Conservation (phyloP, 2,797 vertebrate genomes). For the Nyctalus aviator region DNA sequence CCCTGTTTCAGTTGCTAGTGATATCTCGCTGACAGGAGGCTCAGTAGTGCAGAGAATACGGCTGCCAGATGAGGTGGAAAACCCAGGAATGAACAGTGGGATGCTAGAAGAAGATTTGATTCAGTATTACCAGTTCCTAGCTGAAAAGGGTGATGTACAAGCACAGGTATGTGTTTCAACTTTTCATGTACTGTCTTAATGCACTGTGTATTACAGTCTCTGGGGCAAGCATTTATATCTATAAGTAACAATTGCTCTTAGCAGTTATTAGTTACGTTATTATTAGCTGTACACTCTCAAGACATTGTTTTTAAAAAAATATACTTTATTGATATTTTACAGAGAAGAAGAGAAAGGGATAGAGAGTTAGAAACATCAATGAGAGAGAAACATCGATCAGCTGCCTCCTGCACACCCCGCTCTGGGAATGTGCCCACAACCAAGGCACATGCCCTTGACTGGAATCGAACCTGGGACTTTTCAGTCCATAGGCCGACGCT, state of each 20-base stretch:
- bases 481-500: too few relatives aligned
- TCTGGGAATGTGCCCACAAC: too few relatives aligned
- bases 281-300: not conserved
- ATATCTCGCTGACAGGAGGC: constrained; percentile 97
- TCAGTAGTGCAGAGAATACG: constrained; percentile 97
- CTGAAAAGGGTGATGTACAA: constrained; percentile 98
- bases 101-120: constrained; percentile 99
- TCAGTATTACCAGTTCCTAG: constrained; percentile 99
- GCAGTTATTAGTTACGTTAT: not conserved
- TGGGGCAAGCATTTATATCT: not conserved
- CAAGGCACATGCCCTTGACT: too few relatives aligned
- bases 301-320: too few relatives aligned
- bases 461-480: too few relatives aligned
- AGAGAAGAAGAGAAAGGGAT: too few relatives aligned
- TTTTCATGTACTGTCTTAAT: not conserved
- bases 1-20: constrained; percentile 92
- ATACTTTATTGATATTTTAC: too few relatives aligned
- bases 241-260: not conserved
- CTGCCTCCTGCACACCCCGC: too few relatives aligned
- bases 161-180: constrained; percentile 92
- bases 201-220: not conserved
- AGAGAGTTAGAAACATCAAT: too few relatives aligned
- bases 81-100: constrained; percentile 96
- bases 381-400: too few relatives aligned
- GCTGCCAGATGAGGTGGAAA: constrained; percentile 96